phyloP scores from a whole-genome alignment of 2,888 invertebrate genomes.

The Eupeodes latifasciatus region DNA sequence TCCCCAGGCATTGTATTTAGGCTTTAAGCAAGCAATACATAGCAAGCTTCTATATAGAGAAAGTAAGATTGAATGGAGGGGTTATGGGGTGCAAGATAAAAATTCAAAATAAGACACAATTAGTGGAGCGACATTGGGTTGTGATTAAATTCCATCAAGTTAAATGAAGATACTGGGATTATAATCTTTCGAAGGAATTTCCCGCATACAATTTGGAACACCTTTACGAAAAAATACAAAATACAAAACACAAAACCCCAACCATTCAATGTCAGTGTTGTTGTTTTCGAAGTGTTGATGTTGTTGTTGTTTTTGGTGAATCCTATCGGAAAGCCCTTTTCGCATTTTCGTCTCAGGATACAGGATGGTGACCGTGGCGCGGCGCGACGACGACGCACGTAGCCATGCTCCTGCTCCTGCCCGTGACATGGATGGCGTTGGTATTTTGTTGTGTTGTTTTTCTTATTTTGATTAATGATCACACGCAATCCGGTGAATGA shows the following conservation, averaged over 20 bases:
- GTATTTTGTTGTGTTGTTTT: conserved; percentile 33
- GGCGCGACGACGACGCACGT: too few species aligned
- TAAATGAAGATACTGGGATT: conserved; percentile 68
- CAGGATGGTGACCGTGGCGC: background rate
- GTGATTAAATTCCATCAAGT: conserved; percentile 71
- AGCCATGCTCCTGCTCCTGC: too few species aligned
- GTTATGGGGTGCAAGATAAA: background rate
- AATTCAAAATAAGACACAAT: conserved; percentile 55
- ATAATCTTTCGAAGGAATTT: conserved; percentile 48
- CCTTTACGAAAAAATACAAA: conserved; percentile 26
- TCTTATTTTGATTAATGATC: conserved; percentile 70
- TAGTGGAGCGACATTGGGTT: conserved; percentile 59
- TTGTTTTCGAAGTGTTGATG: background rate
- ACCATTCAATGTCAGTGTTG: background rate
- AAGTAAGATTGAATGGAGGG: background rate
- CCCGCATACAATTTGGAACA: conserved; percentile 47
- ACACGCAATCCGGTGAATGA: conserved; percentile 60
- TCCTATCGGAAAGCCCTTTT: conserved; percentile 29
- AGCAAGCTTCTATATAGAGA: background rate
- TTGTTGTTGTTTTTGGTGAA: background rate
- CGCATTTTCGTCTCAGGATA: background rate
- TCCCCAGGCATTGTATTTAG: conserved; percentile 2
- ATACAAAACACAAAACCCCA: background rate
- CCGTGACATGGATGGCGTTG: background rate
- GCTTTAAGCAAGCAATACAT: background rate